These are phyloP conservation scores for Callimorpha dominula DNA, from an alignment of 2,888 invertebrate genomes.

Conservation along the genomic window DNA sequence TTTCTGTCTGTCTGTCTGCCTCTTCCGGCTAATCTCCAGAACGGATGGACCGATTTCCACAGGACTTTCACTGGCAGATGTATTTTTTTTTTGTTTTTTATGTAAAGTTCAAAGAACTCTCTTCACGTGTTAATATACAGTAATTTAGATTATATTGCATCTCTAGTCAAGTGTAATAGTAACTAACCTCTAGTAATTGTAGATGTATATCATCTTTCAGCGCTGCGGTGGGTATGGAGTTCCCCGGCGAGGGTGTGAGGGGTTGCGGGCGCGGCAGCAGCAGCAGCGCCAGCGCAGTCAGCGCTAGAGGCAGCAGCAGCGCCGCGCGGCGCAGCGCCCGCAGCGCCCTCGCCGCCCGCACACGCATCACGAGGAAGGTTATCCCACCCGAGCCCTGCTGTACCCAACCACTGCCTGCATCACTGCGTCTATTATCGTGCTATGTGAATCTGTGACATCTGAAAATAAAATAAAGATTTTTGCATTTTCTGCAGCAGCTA, in stretches of 20 bases:
- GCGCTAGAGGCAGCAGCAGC: conserved; percentile 82
- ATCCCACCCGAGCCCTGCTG: conserved; percentile 43
- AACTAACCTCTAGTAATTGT: conserved; percentile 17
- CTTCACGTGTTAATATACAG: no score
- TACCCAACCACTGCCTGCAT: conserved; percentile 38
- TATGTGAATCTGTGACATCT: conserved; percentile 39
- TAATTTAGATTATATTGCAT: no score
- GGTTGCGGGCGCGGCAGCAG: conserved; percentile 78
- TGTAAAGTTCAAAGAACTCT: no score
- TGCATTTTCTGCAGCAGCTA: background rate
- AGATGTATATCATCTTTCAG: conserved; percentile 57
- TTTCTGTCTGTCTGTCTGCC: no score
- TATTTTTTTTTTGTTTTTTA: no score
- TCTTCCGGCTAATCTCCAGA: no score
- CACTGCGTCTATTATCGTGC: conserved; percentile 38
- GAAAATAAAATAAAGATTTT: conserved; percentile 11
- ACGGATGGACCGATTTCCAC: no score
- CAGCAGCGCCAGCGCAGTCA: conserved; percentile 84
- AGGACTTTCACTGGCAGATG: no score
- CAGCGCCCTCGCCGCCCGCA: conserved; percentile 76
- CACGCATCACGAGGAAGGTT: conserved; percentile 67
- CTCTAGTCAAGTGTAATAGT: background rate
- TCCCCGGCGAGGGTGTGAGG: conserved; percentile 58
- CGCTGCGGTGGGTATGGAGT: conserved; percentile 51
- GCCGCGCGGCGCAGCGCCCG: conserved; percentile 78